Conservation (phyloP, 2,113 vertebrate species). For the Gadus macrocephalus region DNA sequence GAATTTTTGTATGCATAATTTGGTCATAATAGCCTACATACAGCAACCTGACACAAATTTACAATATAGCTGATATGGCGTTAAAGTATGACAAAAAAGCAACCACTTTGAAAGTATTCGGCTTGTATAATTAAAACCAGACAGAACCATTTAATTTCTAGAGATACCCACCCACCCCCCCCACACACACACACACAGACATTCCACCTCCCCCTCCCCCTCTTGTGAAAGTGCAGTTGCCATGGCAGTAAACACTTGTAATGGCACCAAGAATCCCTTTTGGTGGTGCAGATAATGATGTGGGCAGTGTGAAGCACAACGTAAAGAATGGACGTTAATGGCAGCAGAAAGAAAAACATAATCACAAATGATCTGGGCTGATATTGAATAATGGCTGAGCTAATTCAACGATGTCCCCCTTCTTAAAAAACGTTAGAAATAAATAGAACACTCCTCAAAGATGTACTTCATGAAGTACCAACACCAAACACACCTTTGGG, state of each 20-base stretch:
- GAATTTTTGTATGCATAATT: too few species aligned
- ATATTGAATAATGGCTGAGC: neutral
- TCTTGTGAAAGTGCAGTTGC: constrained; percentile 32
- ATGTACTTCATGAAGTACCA: neutral
- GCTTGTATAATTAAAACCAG: constrained; percentile 4
- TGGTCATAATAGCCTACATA: too few species aligned
- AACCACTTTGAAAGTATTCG: too few species aligned
- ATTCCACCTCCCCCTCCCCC: neutral
- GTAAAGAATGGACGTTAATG: neutral
- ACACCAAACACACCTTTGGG: constrained; percentile 61
- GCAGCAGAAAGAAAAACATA: neutral
- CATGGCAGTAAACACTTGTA: constrained; percentile 25
- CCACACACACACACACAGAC: neutral
- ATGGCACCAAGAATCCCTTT: constrained; percentile 7
- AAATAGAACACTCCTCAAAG: neutral
- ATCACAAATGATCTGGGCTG: neutral
- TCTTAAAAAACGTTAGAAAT: neutral
- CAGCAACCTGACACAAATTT: too few species aligned
- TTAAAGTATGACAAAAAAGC: too few species aligned
- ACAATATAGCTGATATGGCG: too few species aligned
- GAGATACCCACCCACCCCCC: neutral
- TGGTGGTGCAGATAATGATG: constrained; percentile 17
- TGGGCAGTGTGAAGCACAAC: constrained; percentile 12
- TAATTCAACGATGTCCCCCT: neutral
- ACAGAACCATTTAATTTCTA: neutral